A percentile compares a stretch with the other conserved stretches of the same genome.
Evolutionary conservation across 2,888 invertebrate species (phyloP).

Genomic region (Deroplatys truncata): DNA sequence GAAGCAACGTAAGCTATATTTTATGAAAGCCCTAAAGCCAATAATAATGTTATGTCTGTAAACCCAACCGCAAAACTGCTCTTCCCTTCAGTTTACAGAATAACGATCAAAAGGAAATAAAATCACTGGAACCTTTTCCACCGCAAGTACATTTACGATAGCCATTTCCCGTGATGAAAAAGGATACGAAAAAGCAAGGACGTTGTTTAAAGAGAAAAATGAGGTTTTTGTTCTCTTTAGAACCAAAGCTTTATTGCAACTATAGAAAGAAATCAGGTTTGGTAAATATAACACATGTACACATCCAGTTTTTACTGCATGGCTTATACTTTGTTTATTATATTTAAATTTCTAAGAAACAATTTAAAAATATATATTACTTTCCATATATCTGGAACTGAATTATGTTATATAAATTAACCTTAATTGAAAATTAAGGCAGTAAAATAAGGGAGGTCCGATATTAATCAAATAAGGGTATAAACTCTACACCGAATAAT

Average conservation of each 20-base stretch:
- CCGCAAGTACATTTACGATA: background rate
- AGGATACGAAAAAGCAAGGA: background rate
- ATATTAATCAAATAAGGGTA: too few species aligned
- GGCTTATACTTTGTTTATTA: background rate
- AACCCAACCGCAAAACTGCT: background rate
- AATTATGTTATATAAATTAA: too few species aligned
- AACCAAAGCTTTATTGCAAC: background rate
- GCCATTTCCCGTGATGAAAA: background rate
- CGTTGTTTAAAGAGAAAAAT: background rate
- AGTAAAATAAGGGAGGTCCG: too few species aligned
- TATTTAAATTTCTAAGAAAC: background rate
- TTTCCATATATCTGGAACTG: too few species aligned
- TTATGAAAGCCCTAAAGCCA: background rate
- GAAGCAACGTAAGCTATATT: background rate
- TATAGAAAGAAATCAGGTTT: background rate
- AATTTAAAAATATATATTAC: background rate
- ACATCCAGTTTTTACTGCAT: background rate
- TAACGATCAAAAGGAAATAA: background rate
- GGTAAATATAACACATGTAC: background rate
- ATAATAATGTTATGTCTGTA: background rate
- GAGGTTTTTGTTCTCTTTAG: background rate
- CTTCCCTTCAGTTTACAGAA: background rate
- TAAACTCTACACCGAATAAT: too few species aligned
- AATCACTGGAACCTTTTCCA: background rate
- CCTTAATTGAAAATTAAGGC: too few species aligned